Percentiles rank a stretch among this genome's conserved stretches.
phyloP scores from a whole-genome alignment of 2,888 invertebrate species.

The Agrochola circellaris region DNA sequence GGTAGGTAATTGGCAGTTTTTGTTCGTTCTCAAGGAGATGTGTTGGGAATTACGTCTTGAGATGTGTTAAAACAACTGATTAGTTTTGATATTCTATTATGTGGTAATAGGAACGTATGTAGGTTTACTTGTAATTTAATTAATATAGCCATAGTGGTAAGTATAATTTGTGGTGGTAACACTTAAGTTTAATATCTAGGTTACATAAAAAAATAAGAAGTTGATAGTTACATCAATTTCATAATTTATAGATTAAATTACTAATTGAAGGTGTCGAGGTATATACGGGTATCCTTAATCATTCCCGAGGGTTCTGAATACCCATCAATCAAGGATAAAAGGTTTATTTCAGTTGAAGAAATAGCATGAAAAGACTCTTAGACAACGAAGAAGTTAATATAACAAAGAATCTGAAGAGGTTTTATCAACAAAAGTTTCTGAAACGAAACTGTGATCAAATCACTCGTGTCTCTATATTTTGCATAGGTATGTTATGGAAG shows the following conservation, averaged over 20 bases:
- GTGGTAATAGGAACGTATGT: background rate
- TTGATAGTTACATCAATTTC: background rate
- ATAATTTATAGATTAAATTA: background rate
- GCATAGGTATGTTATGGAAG: background rate
- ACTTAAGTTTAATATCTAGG: background rate
- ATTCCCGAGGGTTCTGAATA: background rate
- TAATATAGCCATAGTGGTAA: background rate
- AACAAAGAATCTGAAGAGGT: background rate
- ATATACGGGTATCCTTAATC: no score
- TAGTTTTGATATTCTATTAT: background rate
- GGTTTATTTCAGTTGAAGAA: conserved; percentile 7
- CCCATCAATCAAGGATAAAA: background rate
- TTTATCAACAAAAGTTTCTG: background rate
- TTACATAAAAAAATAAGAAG: no score
- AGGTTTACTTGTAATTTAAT: background rate
- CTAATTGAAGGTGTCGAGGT: background rate
- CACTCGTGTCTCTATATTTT: conserved; percentile 12
- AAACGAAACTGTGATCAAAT: background rate
- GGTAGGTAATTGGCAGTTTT: conserved; percentile 57
- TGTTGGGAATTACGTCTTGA: conserved; percentile 28
- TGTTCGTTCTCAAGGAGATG: conserved; percentile 44
- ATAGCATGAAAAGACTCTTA: background rate
- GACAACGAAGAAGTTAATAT: background rate
- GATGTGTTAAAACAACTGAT: conserved; percentile 21
- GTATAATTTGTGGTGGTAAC: no score